These are phyloP conservation scores for Asarcornis scutulata DNA, from an alignment of 2,113 vertebrate species.

Conservation along the genomic window DNA sequence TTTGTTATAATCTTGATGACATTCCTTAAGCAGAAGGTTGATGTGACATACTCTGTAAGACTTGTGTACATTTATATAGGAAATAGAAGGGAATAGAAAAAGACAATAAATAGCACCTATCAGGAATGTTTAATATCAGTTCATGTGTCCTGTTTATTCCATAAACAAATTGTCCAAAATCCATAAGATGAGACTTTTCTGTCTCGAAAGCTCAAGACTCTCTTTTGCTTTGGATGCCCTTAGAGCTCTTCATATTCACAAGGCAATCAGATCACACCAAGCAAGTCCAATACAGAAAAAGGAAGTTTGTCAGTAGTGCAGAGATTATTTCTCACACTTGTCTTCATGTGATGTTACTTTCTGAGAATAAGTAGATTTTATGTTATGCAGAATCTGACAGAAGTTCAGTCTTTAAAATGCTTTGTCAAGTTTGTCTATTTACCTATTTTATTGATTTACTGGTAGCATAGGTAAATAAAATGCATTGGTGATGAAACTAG, in stretches of 20 bases:
- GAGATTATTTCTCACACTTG: neutral
- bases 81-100: neutral
- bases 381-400: neutral
- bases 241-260: neutral
- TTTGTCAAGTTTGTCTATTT: neutral
- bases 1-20: neutral
- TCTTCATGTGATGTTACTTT: neutral
- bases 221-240: neutral
- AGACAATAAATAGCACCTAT: neutral
- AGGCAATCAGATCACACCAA: neutral
- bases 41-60: neutral
- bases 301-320: neutral
- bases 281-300: neutral
- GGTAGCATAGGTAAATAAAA: neutral
- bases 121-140: neutral
- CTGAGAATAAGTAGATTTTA: neutral
- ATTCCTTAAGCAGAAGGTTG: neutral
- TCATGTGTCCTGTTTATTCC: neutral
- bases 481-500: neutral
- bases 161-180: neutral
- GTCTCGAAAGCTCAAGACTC: neutral
- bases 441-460: neutral
- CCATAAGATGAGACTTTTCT: rapidly evolving
- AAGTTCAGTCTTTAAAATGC: neutral
- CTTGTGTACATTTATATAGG: neutral